Conservation (phyloP, 2,797 vertebrate species). For the Orientallactaga sibirica region DNA sequence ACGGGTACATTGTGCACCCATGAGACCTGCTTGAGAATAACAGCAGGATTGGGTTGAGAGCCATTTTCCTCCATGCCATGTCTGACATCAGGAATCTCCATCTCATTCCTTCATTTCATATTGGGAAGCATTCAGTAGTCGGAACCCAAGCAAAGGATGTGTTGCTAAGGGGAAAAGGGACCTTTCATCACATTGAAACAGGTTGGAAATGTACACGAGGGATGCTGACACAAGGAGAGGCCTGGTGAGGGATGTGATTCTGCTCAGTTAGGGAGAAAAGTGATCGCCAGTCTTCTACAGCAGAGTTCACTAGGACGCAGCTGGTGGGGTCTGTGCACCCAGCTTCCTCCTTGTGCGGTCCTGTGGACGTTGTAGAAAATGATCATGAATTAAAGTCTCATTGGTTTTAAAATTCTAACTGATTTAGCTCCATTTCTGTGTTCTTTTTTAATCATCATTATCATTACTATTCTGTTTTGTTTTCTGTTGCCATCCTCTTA, state of each 20-base stretch:
- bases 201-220: background rate
- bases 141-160: no score
- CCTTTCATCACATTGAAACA: background rate
- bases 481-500: constrained; percentile 88
- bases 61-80: background rate
- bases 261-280: background rate
- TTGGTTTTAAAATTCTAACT: constrained; percentile 89
- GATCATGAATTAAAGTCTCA: constrained; percentile 81
- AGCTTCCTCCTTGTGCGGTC: constrained; percentile 66
- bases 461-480: constrained; percentile 86
- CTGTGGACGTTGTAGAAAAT: constrained; percentile 67
- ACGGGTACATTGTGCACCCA: background rate
- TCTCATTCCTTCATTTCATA: rapidly evolving
- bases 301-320: rapidly evolving
- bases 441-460: constrained; percentile 82
- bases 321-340: background rate
- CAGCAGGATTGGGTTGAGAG: background rate
- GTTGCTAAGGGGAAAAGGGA: background rate
- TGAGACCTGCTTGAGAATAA: background rate
- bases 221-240: background rate
- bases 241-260: background rate
- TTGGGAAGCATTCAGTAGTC: rapidly evolving
- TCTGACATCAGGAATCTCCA: background rate
- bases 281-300: background rate
- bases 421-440: constrained; percentile 92